phyloP scores from a whole-genome alignment of 2,888 invertebrate species.

The Agrotis clavis region DNA sequence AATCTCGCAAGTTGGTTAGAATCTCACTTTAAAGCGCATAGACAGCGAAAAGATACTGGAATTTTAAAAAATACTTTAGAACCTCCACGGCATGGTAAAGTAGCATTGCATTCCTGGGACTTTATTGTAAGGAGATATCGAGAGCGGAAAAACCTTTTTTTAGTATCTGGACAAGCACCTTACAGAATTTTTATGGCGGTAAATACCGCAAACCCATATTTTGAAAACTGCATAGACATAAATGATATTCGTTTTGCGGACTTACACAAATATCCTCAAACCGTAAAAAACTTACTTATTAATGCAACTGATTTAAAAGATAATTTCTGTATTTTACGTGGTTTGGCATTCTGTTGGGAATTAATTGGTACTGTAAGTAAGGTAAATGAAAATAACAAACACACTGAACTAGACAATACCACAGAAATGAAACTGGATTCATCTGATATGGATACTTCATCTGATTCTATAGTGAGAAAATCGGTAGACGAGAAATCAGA shows the following conservation, averaged over 20 bases:
- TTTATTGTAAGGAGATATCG: constrained; percentile 83
- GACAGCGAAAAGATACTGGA: constrained; percentile 73
- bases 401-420: constrained; percentile 22
- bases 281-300: constrained; percentile 82
- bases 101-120: constrained; percentile 81
- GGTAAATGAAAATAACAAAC: constrained; percentile 60
- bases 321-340: constrained; percentile 84
- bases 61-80: constrained; percentile 72
- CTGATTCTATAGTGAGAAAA: constrained; percentile 10
- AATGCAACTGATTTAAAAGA: constrained; percentile 80
- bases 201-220: constrained; percentile 72
- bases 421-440: constrained; percentile 31
- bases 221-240: constrained; percentile 81
- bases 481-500: constrained; percentile 7
- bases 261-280: constrained; percentile 80
- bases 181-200: constrained; percentile 84
- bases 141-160: constrained; percentile 81
- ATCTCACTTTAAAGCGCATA: constrained; percentile 80
- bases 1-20: constrained; percentile 82
- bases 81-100: constrained; percentile 78
- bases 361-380: constrained; percentile 83
- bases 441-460: constrained; percentile 28
- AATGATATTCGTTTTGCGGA: constrained; percentile 80
- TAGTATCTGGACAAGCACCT: constrained; percentile 78
- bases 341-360: constrained; percentile 85